A percentile compares a stretch with the other conserved stretches of the same genome.
phyloP scores from a whole-genome alignment of 2,888 invertebrate genomes.

The Amiota minor region DNA sequence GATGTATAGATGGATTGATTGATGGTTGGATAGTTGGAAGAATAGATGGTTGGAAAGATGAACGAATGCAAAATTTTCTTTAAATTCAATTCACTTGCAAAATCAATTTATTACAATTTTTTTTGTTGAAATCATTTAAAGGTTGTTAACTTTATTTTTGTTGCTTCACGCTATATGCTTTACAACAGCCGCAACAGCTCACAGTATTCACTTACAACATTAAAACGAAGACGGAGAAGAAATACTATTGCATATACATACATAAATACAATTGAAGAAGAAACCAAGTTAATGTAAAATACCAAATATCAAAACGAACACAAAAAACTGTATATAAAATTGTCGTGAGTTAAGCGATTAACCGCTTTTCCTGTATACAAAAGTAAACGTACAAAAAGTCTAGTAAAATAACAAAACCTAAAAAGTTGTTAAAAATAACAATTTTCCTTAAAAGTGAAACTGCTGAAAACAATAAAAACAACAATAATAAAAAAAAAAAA shows the following conservation, averaged over 20 bases:
- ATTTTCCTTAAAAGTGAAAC: constrained; percentile 63
- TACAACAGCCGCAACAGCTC: no score
- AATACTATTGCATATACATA: no score
- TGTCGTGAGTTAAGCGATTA: constrained; percentile 32
- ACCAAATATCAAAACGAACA: constrained; percentile 31
- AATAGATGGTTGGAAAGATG: no score
- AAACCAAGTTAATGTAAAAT: not conserved
- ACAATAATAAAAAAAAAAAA: no score
- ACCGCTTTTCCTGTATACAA: constrained; percentile 32
- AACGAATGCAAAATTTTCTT: no score
- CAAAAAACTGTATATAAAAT: not conserved
- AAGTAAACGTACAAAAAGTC: not conserved
- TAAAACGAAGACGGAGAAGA: no score
- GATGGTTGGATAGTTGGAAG: no score
- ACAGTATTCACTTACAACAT: constrained; percentile 10
- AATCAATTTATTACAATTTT: no score
- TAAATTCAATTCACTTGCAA: no score
- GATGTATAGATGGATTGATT: no score
- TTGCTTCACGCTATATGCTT: constrained; percentile 10
- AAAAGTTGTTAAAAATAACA: constrained; percentile 30
- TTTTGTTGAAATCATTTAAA: not conserved
- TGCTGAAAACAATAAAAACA: constrained; percentile 22
- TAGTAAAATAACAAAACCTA: constrained; percentile 1
- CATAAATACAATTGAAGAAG: not conserved
- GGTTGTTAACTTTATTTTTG: constrained; percentile 19